Conservation (phyloP, 1,140 invertebrate species). For the Nymphalis io region DNA sequence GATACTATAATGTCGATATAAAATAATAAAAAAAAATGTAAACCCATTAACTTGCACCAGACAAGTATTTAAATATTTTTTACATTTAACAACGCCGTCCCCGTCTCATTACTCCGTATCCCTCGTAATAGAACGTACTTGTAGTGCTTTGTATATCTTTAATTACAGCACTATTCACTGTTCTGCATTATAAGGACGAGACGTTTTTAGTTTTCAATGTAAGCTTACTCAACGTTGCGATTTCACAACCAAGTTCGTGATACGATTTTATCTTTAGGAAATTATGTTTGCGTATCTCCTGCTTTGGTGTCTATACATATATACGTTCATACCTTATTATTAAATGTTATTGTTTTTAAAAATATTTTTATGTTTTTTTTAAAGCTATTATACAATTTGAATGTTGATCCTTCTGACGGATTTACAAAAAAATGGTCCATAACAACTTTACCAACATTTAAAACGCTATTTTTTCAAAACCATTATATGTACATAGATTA, state of each 20-base stretch:
- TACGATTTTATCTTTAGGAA: not conserved
- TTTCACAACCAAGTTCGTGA: not conserved
- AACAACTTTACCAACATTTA: too few relatives aligned
- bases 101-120: conserved; percentile 5
- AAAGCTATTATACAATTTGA: too few relatives aligned
- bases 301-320: not conserved
- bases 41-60: not conserved
- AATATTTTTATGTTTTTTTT: too few relatives aligned
- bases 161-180: conserved; percentile 11
- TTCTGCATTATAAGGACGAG: not conserved
- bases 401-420: too few relatives aligned
- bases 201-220: conserved; percentile 3
- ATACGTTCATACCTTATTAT: too few relatives aligned
- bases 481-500: too few relatives aligned
- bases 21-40: not conserved
- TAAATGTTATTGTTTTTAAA: too few relatives aligned
- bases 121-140: conserved; percentile 4
- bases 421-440: too few relatives aligned
- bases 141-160: conserved; percentile 1
- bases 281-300: not conserved
- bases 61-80: conserved; percentile 1
- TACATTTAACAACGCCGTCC: not conserved
- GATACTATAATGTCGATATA: not conserved
- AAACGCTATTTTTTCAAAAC: too few relatives aligned
- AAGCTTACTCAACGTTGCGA: not conserved